Conservation (phyloP, 2,888 invertebrate genomes). For the Drosophila falleni region DNA sequence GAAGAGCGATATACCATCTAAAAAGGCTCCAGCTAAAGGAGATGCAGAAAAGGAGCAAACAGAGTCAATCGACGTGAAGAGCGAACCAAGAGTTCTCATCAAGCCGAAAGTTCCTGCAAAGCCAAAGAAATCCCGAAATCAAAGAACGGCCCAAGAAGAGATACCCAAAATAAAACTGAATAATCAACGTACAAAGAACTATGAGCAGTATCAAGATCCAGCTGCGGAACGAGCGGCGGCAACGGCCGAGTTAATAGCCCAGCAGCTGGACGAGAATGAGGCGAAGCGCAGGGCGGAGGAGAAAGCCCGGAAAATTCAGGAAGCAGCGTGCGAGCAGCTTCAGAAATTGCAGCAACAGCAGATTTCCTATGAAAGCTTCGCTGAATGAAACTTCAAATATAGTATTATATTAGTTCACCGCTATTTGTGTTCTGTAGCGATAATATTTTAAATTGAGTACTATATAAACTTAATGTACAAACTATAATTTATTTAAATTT, state of each 20-base stretch:
- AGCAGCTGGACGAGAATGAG: constrained; percentile 9
- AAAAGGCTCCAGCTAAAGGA: not conserved
- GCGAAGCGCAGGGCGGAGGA: constrained; percentile 9
- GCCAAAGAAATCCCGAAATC: constrained; percentile 47
- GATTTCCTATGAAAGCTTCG: constrained; percentile 4
- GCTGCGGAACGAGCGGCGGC: constrained; percentile 15
- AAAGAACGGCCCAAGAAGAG: constrained; percentile 1
- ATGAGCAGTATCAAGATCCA: constrained; percentile 17
- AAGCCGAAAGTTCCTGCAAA: constrained; percentile 26
- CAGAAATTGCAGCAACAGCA: constrained; percentile 13
- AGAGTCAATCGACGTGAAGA: not conserved
- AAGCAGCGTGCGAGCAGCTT: constrained; percentile 13
- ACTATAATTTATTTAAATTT: not conserved
- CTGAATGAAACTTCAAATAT: not conserved
- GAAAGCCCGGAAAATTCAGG: constrained; percentile 8
- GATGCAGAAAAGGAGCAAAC: not conserved
- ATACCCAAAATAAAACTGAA: constrained; percentile 24
- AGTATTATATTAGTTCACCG: not conserved
- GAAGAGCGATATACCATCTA: too few species aligned
- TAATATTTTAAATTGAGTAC: too few species aligned
- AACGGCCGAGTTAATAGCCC: not conserved
- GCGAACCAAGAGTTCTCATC: not conserved
- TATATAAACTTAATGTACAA: not conserved
- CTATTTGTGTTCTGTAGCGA: too few species aligned
- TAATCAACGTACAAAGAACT: constrained; percentile 23